Percentiles rank a stretch among this genome's conserved stretches.
Evolutionary conservation across 2,888 invertebrate genomes (phyloP).

Genomic region (Pammene fasciana): DNA sequence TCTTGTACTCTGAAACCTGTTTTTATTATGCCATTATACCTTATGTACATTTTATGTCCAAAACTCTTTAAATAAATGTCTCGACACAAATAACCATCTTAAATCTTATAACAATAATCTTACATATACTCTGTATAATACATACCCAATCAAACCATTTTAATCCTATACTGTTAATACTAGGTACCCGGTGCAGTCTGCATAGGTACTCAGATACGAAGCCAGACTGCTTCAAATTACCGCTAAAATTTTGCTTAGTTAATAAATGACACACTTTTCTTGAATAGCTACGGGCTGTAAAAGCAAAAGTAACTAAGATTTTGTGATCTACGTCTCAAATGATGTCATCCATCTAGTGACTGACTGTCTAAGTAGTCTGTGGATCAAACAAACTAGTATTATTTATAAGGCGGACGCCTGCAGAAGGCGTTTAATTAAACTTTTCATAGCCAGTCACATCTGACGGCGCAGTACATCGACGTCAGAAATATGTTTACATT

Average conservation of each 20-base stretch:
- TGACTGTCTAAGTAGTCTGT: conserved; percentile 5
- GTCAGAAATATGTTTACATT: no score
- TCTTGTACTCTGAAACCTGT: no score
- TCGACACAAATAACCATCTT: not conserved
- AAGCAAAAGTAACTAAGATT: no score
- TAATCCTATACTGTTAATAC: no score
- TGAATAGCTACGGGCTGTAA: no score
- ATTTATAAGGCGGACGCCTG: conserved; percentile 38
- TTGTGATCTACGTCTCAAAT: no score
- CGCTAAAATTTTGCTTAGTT: no score
- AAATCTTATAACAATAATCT: not conserved
- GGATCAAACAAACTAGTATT: conserved; percentile 29
- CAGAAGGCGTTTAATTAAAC: conserved; percentile 52
- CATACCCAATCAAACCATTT: not conserved
- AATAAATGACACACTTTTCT: no score
- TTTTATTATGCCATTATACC: not conserved
- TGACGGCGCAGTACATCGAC: conserved; percentile 42
- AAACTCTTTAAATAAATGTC: not conserved
- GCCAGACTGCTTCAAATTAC: no score
- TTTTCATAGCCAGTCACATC: conserved; percentile 55
- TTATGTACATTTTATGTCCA: not conserved
- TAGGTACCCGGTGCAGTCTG: no score
- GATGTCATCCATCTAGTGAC: not conserved
- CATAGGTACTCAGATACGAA: no score
- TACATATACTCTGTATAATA: not conserved